These are phyloP conservation scores for Rhagonycha lutea DNA, from an alignment of 2,888 invertebrate genomes.

Conservation along the genomic window DNA sequence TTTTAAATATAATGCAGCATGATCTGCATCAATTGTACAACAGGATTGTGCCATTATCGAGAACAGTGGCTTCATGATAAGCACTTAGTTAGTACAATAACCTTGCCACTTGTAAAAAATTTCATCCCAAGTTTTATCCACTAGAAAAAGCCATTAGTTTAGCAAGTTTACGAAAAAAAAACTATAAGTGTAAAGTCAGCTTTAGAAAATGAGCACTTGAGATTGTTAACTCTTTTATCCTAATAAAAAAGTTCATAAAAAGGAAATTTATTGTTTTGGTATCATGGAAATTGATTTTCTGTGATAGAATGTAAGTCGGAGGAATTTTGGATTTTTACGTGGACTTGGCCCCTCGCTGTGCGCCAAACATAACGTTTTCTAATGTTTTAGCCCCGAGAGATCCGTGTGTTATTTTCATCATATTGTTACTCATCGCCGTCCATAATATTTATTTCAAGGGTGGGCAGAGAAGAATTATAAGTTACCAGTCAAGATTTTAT, in stretches of 20 bases:
- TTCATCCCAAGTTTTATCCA: not conserved
- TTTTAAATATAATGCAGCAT: slow-evolving; percentile 1
- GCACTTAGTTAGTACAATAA: slow-evolving; percentile 22
- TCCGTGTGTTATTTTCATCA: too few relatives aligned
- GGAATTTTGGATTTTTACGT: not conserved
- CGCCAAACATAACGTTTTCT: not conserved
- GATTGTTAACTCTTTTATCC: not conserved
- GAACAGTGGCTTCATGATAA: slow-evolving; percentile 16
- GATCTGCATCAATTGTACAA: slow-evolving; percentile 19
- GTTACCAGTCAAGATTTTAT: too few relatives aligned
- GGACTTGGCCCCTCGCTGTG: not conserved
- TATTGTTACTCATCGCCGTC: too few relatives aligned
- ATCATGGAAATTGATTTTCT: too few relatives aligned
- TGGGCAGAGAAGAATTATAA: too few relatives aligned
- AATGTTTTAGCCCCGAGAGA: too few relatives aligned
- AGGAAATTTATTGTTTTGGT: not conserved
- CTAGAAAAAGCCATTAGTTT: not conserved
- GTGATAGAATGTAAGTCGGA: not conserved
- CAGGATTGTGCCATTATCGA: slow-evolving; percentile 23
- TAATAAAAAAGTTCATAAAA: not conserved
- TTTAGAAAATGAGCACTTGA: not conserved
- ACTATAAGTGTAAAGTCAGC: not conserved
- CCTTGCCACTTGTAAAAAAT: slow-evolving; percentile 5
- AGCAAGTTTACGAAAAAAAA: not conserved
- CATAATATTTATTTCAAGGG: too few relatives aligned